Conservation (phyloP, 2,113 vertebrate genomes). For the Chiloscyllium plagiosum region DNA sequence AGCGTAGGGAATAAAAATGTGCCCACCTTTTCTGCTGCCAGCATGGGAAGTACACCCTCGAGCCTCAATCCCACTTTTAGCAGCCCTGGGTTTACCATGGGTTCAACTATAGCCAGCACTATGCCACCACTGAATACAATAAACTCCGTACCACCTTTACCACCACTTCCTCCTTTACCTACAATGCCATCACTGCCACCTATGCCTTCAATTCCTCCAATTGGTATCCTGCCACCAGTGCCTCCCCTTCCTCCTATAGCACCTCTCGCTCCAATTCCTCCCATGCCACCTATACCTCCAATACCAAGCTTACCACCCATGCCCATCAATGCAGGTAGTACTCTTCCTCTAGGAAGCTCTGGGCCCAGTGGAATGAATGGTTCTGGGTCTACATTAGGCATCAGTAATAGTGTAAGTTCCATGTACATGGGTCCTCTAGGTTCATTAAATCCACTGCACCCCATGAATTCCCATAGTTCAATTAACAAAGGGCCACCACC, state of each 20-base stretch:
- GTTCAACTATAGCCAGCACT: constrained; percentile 72
- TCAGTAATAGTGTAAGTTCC: constrained; percentile 75
- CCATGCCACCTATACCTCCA: constrained; percentile 77
- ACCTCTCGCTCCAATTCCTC: constrained; percentile 58
- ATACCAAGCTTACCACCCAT: constrained; percentile 85
- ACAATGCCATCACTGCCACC: constrained; percentile 83
- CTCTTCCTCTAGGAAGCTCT: constrained; percentile 80
- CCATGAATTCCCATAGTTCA: constrained; percentile 75
- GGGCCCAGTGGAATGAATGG: constrained; percentile 74
- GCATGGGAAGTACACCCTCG: constrained; percentile 70
- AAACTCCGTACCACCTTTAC: constrained; percentile 77
- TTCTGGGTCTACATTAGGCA: constrained; percentile 71
- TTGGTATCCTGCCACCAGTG: constrained; percentile 80
- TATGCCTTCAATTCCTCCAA: constrained; percentile 82
- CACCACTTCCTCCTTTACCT: constrained; percentile 81
- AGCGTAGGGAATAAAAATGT: constrained; percentile 72
- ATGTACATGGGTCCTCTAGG: constrained; percentile 85
- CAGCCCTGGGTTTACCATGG: constrained; percentile 70
- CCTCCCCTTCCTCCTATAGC: constrained; percentile 70
- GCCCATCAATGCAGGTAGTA: constrained; percentile 69
- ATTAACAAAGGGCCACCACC: constrained; percentile 70
- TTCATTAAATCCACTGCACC: constrained; percentile 68
- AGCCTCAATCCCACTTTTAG: constrained; percentile 83
- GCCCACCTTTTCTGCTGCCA: constrained; percentile 69
- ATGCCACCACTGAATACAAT: constrained; percentile 62